These are phyloP conservation scores for Synchiropus splendidus DNA, from an alignment of 2,113 vertebrate species.

Conservation along the genomic window DNA sequence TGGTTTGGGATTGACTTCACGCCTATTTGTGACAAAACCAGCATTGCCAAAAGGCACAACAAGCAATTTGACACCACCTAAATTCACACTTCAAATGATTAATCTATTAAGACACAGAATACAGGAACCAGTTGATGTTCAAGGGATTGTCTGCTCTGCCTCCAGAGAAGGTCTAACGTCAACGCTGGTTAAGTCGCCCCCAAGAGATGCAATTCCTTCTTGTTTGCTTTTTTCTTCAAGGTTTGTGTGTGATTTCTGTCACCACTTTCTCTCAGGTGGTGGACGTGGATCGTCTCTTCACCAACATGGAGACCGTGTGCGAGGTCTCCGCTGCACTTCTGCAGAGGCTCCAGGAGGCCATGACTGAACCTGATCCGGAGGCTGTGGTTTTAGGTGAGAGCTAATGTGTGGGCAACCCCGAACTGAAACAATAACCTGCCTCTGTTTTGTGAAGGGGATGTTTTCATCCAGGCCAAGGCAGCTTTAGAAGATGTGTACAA, in stretches of 20 bases:
- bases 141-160: no score
- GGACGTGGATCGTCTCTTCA: conserved; percentile 86
- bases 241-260: neutral
- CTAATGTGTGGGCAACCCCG: neutral
- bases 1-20: no score
- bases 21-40: no score
- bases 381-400: conserved; percentile 79
- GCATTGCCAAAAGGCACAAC: no score
- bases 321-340: conserved; percentile 84
- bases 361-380: conserved; percentile 75
- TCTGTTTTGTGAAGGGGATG: conserved; percentile 68
- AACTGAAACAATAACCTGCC: neutral
- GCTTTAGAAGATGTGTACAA: conserved; percentile 90
- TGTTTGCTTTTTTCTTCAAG: no score
- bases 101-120: no score
- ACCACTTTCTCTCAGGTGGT: conserved; percentile 65
- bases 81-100: no score
- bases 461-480: conserved; percentile 86
- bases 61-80: no score
- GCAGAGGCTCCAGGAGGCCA: conserved; percentile 76
- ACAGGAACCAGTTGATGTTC: no score
- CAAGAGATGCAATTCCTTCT: neutral
- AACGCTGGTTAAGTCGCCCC: no score
- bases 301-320: conserved; percentile 87
- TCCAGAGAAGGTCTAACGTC: no score